Conservation (phyloP, 1,140 invertebrate species). For the Liolophura sinensis region DNA sequence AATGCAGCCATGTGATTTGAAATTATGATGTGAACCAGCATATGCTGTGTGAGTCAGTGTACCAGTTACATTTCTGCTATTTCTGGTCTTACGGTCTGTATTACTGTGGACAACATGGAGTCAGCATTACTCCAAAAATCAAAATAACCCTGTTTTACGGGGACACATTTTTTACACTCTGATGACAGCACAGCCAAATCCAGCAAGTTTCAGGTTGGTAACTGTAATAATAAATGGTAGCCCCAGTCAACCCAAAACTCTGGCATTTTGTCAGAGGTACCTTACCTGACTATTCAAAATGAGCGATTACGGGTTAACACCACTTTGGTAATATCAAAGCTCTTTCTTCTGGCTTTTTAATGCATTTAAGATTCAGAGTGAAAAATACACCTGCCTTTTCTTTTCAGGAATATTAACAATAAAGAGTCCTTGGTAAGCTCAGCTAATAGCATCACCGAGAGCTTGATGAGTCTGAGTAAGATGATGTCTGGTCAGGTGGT, state of each 20-base stretch:
- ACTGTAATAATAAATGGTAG: neutral
- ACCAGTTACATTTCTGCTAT: no score
- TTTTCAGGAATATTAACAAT: conserved; percentile 25
- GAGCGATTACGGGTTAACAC: neutral
- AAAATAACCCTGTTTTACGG: no score
- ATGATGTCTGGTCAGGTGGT: conserved; percentile 85
- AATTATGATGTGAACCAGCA: no score
- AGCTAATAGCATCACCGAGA: conserved; percentile 68
- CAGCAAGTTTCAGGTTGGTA: neutral
- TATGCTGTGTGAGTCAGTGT: no score
- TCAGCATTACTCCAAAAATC: no score
- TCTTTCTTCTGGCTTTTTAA: neutral
- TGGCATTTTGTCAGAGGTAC: neutral
- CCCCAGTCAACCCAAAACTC: neutral
- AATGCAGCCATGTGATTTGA: no score
- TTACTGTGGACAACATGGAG: no score
- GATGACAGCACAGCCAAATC: neutral
- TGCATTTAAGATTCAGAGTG: conserved; percentile 3
- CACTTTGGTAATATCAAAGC: neutral
- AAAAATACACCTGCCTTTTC: conserved; percentile 8
- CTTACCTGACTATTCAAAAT: neutral
- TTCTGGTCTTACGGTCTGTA: no score
- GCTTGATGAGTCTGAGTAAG: conserved; percentile 78
- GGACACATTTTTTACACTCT: neutral
- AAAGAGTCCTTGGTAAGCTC: conserved; percentile 45